Evolutionary conservation across 2,113 vertebrate genomes (phyloP).

Genomic region (Nyctereutes procyonoides): DNA sequence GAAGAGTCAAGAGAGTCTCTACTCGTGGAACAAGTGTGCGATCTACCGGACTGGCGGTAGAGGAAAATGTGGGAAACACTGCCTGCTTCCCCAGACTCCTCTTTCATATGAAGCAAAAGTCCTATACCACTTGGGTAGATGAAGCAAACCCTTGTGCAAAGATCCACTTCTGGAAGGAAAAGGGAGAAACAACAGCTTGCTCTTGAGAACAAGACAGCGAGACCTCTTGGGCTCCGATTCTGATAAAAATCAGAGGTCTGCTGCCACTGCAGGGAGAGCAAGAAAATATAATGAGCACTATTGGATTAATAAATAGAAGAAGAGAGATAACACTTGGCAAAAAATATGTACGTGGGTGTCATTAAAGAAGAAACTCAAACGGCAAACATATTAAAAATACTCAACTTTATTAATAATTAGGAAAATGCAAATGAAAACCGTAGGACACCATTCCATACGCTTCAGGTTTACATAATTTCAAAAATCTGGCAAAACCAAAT

Average conservation of each 20-base stretch:
- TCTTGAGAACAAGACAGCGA: neutral
- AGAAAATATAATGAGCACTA: neutral
- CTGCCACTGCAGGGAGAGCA: neutral
- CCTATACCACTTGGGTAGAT: neutral
- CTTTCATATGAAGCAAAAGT: neutral
- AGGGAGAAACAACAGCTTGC: neutral
- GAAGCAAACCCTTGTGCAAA: neutral
- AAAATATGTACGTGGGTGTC: neutral
- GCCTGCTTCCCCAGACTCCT: neutral
- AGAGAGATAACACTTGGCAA: neutral
- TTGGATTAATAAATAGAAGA: neutral
- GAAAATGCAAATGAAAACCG: neutral
- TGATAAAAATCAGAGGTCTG: neutral
- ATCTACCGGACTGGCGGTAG: neutral
- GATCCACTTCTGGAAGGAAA: neutral
- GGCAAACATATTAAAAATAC: neutral
- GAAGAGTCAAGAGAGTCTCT: neutral
- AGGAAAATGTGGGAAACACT: neutral
- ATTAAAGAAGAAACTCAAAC: neutral
- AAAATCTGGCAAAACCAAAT: neutral
- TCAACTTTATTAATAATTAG: neutral
- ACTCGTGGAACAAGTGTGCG: neutral
- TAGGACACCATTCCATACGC: neutral
- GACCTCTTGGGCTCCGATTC: neutral
- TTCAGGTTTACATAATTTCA: neutral